Conservation (phyloP, 2,113 vertebrate genomes). For the Neogale vison region DNA sequence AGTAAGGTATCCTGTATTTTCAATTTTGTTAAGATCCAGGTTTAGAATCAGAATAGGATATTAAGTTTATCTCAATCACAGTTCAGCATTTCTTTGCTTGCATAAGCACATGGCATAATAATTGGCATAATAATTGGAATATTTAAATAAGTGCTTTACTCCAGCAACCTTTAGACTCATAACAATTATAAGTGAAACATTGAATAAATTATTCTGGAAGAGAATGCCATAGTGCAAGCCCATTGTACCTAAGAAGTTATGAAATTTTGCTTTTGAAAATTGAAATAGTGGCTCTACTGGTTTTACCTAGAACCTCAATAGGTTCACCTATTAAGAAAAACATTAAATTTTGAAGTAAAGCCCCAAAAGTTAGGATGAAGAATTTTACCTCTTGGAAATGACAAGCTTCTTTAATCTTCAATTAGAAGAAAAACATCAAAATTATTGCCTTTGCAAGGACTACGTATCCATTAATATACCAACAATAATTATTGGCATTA, state of each 20-base stretch:
- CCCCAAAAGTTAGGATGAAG: neutral
- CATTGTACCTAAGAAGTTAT: neutral
- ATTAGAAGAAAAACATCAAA: neutral
- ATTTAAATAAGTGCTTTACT: neutral
- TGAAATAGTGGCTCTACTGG: neutral
- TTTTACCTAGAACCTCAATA: neutral
- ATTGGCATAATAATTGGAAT: neutral
- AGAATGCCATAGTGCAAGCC: neutral
- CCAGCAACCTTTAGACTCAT: neutral
- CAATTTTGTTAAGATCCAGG: neutral
- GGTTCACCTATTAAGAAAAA: neutral
- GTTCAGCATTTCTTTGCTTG: neutral
- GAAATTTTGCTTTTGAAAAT: neutral
- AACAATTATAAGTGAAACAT: neutral
- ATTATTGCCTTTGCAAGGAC: neutral
- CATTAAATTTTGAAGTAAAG: neutral
- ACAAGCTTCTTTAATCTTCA: neutral
- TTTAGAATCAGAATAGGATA: neutral
- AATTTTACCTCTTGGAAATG: neutral
- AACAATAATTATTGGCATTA: neutral
- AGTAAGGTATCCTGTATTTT: neutral
- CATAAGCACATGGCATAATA: neutral
- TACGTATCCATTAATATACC: neutral
- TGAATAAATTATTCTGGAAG: neutral
- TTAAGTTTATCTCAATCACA: neutral